A percentile compares a stretch with the other conserved stretches of the same genome.
phyloP scores from a whole-genome alignment of 2,113 vertebrate genomes.

The Lycaon pictus region DNA sequence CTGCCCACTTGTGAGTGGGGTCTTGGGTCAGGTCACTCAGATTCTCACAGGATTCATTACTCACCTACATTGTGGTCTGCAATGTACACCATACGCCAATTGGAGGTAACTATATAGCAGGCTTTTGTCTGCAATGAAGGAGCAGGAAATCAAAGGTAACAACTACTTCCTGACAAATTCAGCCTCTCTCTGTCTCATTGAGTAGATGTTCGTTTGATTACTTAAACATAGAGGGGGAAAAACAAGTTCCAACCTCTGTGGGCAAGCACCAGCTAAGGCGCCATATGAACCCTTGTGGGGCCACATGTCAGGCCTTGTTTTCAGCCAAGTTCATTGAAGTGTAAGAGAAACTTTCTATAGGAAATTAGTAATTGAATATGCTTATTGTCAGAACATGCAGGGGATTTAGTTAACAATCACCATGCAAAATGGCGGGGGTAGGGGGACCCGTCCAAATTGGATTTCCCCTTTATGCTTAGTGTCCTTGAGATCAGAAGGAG shows the following conservation, averaged over 20 bases:
- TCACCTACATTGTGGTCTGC: conserved; percentile 52
- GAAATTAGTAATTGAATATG: conserved; percentile 60
- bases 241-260: conserved; percentile 53
- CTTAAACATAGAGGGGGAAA: conserved; percentile 35
- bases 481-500: background rate
- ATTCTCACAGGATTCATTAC: conserved; percentile 64
- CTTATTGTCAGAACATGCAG: conserved; percentile 8
- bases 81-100: conserved; percentile 24
- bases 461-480: background rate
- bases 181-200: conserved; percentile 18
- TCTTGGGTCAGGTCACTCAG: conserved; percentile 58
- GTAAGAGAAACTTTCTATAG: conserved; percentile 44
- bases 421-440: background rate
- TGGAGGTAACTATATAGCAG: conserved; percentile 72
- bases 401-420: conserved; percentile 6
- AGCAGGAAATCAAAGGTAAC: conserved; percentile 73
- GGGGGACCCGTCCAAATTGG: background rate
- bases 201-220: conserved; percentile 68
- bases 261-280: background rate
- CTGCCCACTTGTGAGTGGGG: conserved; percentile 57
- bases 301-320: background rate
- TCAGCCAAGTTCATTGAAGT: conserved; percentile 28
- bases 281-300: background rate
- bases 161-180: conserved; percentile 70
- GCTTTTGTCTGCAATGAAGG: conserved; percentile 77